Base-by-base conservation (phyloP, 2,113 vertebrate species). In the Solea senegalensis region DNA sequence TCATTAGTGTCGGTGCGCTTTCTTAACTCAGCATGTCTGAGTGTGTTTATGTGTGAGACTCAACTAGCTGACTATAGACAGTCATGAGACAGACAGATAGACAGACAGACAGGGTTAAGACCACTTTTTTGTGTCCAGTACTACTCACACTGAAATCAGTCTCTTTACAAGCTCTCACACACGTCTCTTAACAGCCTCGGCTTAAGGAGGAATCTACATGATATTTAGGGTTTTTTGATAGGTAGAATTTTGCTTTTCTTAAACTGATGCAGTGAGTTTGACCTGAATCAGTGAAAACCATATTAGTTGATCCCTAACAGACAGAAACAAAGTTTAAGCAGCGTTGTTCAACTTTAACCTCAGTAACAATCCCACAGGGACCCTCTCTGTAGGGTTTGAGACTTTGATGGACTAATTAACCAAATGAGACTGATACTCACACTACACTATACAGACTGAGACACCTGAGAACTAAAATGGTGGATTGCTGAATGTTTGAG, bases 301-400 rank as follows among this genome's bases (percentile, higher is more conserved):
- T 34, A 34, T 34, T 34, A 6, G 34, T 6, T 34, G 3, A 34
- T 34, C 34, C 5, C 34, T 34, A 34, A 34, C 1, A 34, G 34
- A 34, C 34, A 34, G 34, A 34, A 34, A 34, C 34, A 34, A 6
- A 6, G 41, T 68, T 70, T 82, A 41, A 68, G 59, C 57, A 44
- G 52, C 26, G 15, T 57, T 49, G 64, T 70, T 69, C 74, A 76
- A 54, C 70, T 64, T 59, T 2, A 60, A 39, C 65, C 57, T 70
- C 46, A 34, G 1, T 64, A 56, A 66, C 1, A 16, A 44, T 55
- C 64, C 74, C 44, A 63, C 28, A 56, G 52, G 65, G 44, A 40
- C 40, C 41, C 63, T 16, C 50, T 44, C 43, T 49, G 50, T 52
- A 41, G 39, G 78, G 72, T 48, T 65, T 61, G 52, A 26, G 9